phyloP scores from a whole-genome alignment of 1,140 invertebrate genomes.

The Pseudomyrmex flavicornis region DNA sequence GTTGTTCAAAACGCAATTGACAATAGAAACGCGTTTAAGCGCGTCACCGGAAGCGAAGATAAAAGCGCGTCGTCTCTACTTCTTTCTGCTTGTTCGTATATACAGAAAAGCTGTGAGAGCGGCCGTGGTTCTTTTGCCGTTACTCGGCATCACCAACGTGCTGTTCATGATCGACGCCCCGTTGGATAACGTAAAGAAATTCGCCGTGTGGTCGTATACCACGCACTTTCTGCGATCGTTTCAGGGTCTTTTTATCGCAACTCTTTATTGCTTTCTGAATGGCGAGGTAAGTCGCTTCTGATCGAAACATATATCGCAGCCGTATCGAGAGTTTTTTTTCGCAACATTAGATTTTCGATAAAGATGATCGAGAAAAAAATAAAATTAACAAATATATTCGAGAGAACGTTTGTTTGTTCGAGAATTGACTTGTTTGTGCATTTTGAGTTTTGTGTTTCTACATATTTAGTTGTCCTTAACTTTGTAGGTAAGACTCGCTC shows the following conservation, averaged over 20 bases:
- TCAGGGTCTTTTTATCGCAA: constrained; percentile 94
- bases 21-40: neutral
- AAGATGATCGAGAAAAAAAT: no score
- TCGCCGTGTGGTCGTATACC: constrained; percentile 92
- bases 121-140: constrained; percentile 91
- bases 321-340: no score
- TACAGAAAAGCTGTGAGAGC: constrained; percentile 91
- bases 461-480: neutral
- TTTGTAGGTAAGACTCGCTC: constrained; percentile 85
- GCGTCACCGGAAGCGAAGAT: neutral
- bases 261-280: constrained; percentile 95
- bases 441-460: constrained; percentile 27
- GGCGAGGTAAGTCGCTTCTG: constrained; percentile 89
- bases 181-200: constrained; percentile 88
- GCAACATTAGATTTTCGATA: no score
- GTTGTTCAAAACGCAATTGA: neutral
- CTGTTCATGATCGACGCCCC: constrained; percentile 90
- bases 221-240: constrained; percentile 93
- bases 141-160: constrained; percentile 93
- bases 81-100: constrained; percentile 73
- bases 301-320: no score
- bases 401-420: neutral
- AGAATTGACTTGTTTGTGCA: neutral
- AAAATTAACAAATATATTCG: no score
- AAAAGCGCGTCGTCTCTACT: neutral